Evolutionary conservation across 2,113 vertebrate species (phyloP).

Genomic region (Aldabrachelys gigantea): DNA sequence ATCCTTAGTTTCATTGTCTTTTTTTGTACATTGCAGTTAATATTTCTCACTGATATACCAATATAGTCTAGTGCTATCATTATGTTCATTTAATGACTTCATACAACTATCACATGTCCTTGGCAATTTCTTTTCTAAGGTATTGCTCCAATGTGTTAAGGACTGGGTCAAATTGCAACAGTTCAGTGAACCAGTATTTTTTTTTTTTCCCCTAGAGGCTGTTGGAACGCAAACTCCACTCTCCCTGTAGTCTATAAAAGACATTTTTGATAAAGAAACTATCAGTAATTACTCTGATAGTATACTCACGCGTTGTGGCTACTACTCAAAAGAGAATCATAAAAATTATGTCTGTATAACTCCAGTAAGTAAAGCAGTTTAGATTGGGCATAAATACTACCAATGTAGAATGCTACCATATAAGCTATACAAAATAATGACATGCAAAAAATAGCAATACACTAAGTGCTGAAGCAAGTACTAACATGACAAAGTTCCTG

Average conservation of each 20-base stretch:
- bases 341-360: constrained; percentile 21
- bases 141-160: constrained; percentile 6
- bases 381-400: not conserved
- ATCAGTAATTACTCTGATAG: not conserved
- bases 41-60: not conserved
- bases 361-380: constrained; percentile 22
- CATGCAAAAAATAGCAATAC: not conserved
- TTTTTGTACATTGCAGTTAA: not conserved
- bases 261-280: not conserved
- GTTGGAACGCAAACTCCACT: not conserved
- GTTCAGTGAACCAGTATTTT: not conserved
- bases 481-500: not conserved
- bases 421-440: not conserved
- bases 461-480: not conserved
- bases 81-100: constrained; percentile 1
- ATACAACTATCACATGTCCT: not conserved
- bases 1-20: not conserved
- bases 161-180: not conserved
- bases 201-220: not conserved
- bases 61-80: not conserved
- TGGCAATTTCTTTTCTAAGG: not conserved
- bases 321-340: constrained; percentile 14
- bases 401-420: not conserved
- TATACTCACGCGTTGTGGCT: not conserved
- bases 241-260: not conserved